phyloP scores from a whole-genome alignment of 2,113 vertebrate species.

The Orthonyx spaldingii region DNA sequence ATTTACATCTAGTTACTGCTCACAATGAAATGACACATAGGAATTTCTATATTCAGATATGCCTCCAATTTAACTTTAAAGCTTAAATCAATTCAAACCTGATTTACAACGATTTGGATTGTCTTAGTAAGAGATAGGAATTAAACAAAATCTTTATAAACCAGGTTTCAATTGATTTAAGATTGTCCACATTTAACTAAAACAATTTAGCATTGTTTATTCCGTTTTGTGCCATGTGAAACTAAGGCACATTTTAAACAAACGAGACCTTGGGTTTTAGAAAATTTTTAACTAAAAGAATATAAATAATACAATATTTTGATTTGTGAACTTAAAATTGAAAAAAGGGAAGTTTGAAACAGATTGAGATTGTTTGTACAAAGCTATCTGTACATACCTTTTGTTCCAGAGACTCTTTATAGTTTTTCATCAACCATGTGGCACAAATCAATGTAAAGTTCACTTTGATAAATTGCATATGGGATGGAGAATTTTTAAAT shows the following conservation, averaged over 20 bases:
- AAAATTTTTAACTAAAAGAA: neutral
- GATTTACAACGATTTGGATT: neutral
- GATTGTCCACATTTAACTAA: constrained; percentile 29
- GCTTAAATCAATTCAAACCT: constrained; percentile 53
- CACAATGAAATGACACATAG: neutral
- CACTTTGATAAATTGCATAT: constrained; percentile 48
- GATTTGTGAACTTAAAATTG: neutral
- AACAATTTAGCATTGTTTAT: neutral
- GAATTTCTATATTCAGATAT: constrained; percentile 8
- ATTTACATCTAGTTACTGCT: neutral
- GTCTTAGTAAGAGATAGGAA: constrained; percentile 7
- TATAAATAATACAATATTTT: neutral
- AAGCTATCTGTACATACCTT: constrained; percentile 37
- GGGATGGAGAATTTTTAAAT: constrained; percentile 29
- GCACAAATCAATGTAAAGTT: constrained; percentile 56
- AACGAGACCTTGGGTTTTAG: neutral
- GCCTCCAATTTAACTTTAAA: constrained; percentile 46
- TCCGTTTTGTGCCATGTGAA: too few relatives aligned
- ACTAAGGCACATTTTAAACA: neutral
- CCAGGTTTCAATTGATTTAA: constrained; percentile 51
- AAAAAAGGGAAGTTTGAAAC: constrained; percentile 13
- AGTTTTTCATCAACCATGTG: constrained; percentile 58
- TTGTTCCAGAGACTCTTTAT: constrained; percentile 44
- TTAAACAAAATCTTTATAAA: constrained; percentile 55
- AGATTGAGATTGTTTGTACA: neutral